These are phyloP conservation scores for Rachycentron canadum DNA, from an alignment of 2,797 vertebrate genomes.

Conservation along the genomic window DNA sequence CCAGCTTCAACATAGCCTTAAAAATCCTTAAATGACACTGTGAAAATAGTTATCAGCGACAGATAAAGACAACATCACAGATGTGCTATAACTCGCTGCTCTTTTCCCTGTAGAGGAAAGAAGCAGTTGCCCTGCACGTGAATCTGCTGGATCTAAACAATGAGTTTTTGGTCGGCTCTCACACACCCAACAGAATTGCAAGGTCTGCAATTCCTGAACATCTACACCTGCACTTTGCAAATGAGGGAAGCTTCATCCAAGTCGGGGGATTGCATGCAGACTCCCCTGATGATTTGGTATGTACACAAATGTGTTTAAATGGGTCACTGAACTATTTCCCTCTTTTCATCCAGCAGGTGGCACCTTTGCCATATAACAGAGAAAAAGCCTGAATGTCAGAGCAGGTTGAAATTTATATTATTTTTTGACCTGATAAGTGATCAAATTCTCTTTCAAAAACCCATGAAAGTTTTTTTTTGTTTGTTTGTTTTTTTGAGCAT, in stretches of 20 bases:
- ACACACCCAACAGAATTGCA: slow-evolving; percentile 92
- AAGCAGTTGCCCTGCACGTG: slow-evolving; percentile 92
- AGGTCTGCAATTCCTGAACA: slow-evolving; percentile 89
- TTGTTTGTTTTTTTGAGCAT: background rate
- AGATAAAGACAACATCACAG: background rate
- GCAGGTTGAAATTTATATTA: background rate
- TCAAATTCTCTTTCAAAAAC: background rate
- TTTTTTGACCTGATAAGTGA: background rate
- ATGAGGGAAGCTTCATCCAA: slow-evolving; percentile 88
- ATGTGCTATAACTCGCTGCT: background rate
- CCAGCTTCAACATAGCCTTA: background rate
- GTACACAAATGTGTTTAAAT: slow-evolving; percentile 26
- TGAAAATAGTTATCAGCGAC: background rate
- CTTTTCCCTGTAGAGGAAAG: slow-evolving; percentile 86
- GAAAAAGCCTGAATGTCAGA: background rate
- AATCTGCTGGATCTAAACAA: slow-evolving; percentile 94
- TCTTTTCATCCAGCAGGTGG: slow-evolving; percentile 65
- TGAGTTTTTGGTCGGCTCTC: slow-evolving; percentile 90
- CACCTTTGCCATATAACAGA: slow-evolving; percentile 8
- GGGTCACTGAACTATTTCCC: background rate
- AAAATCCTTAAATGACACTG: background rate
- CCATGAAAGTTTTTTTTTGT: too few relatives aligned
- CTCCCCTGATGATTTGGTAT: slow-evolving; percentile 91
- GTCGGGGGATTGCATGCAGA: slow-evolving; percentile 93
- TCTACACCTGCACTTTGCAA: slow-evolving; percentile 87